Evolutionary conservation across 2,113 vertebrate species (phyloP), one percentile per base, ranked within the genome.

Genomic region (Xiphorhynchus elegans): DNA sequence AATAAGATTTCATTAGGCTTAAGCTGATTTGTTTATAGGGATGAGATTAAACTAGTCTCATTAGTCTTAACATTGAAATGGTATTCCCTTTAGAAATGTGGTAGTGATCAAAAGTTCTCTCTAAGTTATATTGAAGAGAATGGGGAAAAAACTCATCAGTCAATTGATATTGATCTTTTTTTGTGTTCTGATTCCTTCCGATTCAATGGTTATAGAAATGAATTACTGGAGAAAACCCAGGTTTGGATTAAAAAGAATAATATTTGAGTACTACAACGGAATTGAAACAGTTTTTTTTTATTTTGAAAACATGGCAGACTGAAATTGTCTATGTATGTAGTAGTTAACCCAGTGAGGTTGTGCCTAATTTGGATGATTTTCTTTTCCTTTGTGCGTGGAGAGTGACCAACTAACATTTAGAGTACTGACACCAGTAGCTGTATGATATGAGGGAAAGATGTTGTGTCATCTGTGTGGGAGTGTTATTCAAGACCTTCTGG

Each of bases 1-100:
- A 96, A 96, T 95, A 92, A 95, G 95, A 95, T 97, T 97, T 96
- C 94, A 94, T 95, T 96, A 96, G 87, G 74, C 87, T 87, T 96
- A 96, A 95, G 90, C 91, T 76, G 87, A 92, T 97, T 96, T 95
- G 94, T 97, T 96, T 96, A 72, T 47, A 79, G 84, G 94, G 87
- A 95, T 94, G 93, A 96, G 88, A 95, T 95, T 91, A 96, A 84
- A 95, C 77, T 66, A 95, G 91, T 95, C 79, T 94, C 39, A 85
- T 93, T 95, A 78, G 87, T 85, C 24, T 77, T 92, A 70, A 79
- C 28, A 44, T 18, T 37, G 91, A 80, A 94, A 72, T 70, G 37
- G 73, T 89, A 89, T 91, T 96, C 72, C 85, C 79, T 76, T 92
- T 64, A 85, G 95, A 95, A 96, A 94, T 95, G 67, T 56, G 17